Conservation (phyloP, 2,113 vertebrate species). For the Phainopepla nitens region DNA sequence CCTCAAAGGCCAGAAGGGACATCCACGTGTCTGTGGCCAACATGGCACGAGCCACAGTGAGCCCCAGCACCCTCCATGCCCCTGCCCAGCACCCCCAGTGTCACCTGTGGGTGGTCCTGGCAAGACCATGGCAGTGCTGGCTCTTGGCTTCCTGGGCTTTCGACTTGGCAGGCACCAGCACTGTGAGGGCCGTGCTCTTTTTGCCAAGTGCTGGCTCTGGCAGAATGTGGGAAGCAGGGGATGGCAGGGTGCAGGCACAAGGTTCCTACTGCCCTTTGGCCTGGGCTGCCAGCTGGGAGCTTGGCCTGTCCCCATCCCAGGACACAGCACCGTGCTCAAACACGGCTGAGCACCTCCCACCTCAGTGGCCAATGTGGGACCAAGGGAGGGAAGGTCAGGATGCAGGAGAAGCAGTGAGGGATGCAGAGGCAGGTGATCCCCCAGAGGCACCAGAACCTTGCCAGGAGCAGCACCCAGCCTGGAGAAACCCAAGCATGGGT, state of each 20-base stretch:
- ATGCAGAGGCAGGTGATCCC: background rate
- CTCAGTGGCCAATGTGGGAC: accelerated
- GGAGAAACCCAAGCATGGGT: background rate
- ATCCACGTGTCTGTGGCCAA: background rate
- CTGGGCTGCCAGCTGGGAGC: background rate
- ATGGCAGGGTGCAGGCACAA: background rate
- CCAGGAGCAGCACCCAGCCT: background rate
- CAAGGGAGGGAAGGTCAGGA: accelerated
- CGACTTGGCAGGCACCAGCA: accelerated
- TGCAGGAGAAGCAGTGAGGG: background rate
- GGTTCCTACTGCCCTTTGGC: background rate
- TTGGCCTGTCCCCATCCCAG: accelerated
- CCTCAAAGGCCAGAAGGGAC: background rate
- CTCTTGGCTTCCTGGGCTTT: background rate
- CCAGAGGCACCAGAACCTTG: background rate
- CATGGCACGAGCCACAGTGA: accelerated
- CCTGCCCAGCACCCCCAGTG: accelerated
- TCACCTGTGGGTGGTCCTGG: background rate
- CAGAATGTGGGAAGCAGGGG: accelerated
- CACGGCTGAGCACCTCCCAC: accelerated
- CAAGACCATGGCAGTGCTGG: accelerated
- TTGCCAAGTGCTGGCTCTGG: accelerated
- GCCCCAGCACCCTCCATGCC: background rate
- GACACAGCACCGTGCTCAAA: background rate
- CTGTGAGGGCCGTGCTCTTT: accelerated